These are phyloP conservation scores for Egretta garzetta DNA, from an alignment of 2,113 vertebrate species.

Conservation along the genomic window DNA sequence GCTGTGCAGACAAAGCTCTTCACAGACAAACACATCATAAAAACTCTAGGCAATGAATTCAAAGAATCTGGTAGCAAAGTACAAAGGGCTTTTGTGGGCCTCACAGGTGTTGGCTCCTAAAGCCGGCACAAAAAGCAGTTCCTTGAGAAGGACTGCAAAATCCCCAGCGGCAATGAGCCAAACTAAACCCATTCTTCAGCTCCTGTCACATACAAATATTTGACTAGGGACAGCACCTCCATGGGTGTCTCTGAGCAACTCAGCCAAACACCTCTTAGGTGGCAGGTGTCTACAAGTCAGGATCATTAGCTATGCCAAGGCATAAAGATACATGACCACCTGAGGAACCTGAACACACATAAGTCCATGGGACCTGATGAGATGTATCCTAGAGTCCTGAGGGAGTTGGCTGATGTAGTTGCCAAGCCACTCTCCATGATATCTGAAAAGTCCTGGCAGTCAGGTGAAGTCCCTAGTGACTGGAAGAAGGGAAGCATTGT, in stretches of 20 bases:
- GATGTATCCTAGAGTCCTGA: too few relatives aligned
- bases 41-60: not conserved
- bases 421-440: too few relatives aligned
- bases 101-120: not conserved
- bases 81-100: not conserved
- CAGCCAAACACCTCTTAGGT: not conserved
- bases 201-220: not conserved
- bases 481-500: too few relatives aligned
- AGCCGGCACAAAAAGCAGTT: not conserved
- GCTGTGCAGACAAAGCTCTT: not conserved
- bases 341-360: too few relatives aligned
- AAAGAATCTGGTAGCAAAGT: not conserved
- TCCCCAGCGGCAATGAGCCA: not conserved
- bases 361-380: too few relatives aligned
- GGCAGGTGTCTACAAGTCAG: not conserved
- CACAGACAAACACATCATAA: not conserved
- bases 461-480: too few relatives aligned
- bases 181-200: not conserved
- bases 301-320: not conserved
- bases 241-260: not conserved
- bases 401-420: too few relatives aligned
- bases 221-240: not conserved
- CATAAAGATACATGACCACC: not conserved
- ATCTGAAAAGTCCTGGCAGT: too few relatives aligned
- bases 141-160: slow-evolving; percentile 20